These are phyloP conservation scores for Ormyrus thymus DNA, from an alignment of 2,888 invertebrate species.

Conservation along the genomic window DNA sequence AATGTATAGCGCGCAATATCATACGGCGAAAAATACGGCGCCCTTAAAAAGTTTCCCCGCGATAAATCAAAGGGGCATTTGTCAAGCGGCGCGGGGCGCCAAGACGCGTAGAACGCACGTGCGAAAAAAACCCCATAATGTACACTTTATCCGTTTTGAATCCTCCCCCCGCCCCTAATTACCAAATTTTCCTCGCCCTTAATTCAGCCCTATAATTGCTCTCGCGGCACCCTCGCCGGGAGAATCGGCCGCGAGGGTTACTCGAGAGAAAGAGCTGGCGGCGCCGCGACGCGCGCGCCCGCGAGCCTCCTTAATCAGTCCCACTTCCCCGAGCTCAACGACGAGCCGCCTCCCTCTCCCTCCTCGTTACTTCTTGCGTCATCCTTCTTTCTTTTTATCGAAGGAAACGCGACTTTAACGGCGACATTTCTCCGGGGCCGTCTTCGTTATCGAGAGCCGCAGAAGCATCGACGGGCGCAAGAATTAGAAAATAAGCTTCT, in stretches of 20 bases:
- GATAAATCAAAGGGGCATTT: conserved; percentile 24
- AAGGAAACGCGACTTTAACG: conserved; percentile 61
- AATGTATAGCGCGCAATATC: not conserved
- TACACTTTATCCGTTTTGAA: conserved; percentile 69
- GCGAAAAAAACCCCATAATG: conserved; percentile 46
- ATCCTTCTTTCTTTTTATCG: conserved; percentile 58
- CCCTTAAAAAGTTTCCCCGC: conserved; percentile 24
- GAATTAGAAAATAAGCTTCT: no score
- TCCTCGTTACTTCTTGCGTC: conserved; percentile 61
- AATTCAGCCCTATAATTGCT: conserved; percentile 74
- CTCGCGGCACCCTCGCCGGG: conserved; percentile 62
- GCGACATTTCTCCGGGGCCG: conserved; percentile 1
- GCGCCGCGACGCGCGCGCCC: conserved; percentile 58
- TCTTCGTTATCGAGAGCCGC: conserved; percentile 26
- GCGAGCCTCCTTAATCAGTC: conserved; percentile 62
- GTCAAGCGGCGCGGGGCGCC: not conserved
- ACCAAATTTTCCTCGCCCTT: conserved; percentile 74
- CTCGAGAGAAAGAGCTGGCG: not conserved
- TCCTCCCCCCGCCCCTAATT: conserved; percentile 70
- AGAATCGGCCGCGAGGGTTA: conserved; percentile 57
- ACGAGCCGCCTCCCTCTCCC: conserved; percentile 34
- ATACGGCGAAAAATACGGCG: not conserved
- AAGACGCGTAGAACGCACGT: not conserved
- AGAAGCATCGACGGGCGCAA: not conserved
- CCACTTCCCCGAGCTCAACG: conserved; percentile 45